Evolutionary conservation across 2,888 invertebrate genomes (phyloP).

Genomic region (Drosophila mercatorum): DNA sequence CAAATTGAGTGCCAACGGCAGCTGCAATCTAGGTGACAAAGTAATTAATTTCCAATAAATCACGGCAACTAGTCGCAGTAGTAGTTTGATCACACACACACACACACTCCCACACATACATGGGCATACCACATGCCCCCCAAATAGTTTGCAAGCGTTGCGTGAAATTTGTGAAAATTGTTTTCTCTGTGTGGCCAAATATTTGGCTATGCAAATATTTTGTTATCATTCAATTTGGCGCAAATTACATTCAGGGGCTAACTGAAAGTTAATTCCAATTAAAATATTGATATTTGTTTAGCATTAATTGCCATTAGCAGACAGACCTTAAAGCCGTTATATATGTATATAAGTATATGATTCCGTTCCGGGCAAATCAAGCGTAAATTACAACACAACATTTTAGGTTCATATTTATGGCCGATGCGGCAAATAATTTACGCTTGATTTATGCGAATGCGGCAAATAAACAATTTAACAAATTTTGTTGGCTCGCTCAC

Average conservation of each 20-base stretch:
- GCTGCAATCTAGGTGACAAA: conserved; percentile 51
- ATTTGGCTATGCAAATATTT: conserved; percentile 66
- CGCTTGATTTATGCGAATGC: conserved; percentile 38
- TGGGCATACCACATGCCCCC: not conserved
- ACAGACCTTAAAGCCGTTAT: conserved; percentile 29
- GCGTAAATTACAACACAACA: conserved; percentile 46
- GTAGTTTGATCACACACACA: not conserved
- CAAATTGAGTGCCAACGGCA: conserved; percentile 49
- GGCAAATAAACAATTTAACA: conserved; percentile 30
- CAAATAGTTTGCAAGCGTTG: conserved; percentile 9
- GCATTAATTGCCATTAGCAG: conserved; percentile 55
- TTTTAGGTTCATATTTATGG: conserved; percentile 41
- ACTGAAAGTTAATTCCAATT: conserved; percentile 49
- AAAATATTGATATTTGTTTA: conserved; percentile 67
- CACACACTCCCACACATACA: not conserved
- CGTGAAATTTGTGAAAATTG: conserved; percentile 31
- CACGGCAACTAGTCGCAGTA: conserved; percentile 31
- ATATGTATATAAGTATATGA: conserved; percentile 1
- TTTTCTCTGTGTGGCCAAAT: conserved; percentile 46
- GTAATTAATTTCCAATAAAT: conserved; percentile 73
- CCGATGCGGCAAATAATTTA: conserved; percentile 48
- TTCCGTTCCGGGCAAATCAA: conserved; percentile 41
- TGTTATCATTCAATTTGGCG: conserved; percentile 56
- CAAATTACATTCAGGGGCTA: conserved; percentile 37
- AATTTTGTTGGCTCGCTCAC: conserved; percentile 84